These are phyloP conservation scores for Drosophila ercepeae DNA, from an alignment of 1,140 invertebrate species.

Conservation along the genomic window DNA sequence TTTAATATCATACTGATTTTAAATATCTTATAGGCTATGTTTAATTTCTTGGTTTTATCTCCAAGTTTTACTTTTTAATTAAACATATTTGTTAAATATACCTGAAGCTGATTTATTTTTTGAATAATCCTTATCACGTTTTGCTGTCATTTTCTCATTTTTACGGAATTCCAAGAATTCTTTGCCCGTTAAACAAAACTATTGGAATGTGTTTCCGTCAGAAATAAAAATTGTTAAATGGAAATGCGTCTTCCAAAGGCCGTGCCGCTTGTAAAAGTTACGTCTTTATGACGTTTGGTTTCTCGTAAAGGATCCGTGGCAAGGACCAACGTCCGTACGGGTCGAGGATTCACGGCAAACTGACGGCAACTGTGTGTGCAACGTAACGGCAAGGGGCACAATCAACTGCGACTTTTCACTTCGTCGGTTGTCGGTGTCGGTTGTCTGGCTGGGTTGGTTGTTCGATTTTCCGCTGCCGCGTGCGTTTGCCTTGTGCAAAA, in stretches of 20 bases:
- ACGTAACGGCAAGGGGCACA: slow-evolving; percentile 50
- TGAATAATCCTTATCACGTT: slow-evolving; percentile 83
- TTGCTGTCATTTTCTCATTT: slow-evolving; percentile 83
- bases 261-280: slow-evolving; percentile 41
- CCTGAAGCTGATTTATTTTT: slow-evolving; percentile 81
- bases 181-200: slow-evolving; percentile 15
- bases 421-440: slow-evolving; percentile 26
- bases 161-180: slow-evolving; percentile 75
- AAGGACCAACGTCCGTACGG: slow-evolving; percentile 41
- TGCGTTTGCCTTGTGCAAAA: slow-evolving; percentile 67
- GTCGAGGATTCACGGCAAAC: slow-evolving; percentile 61
- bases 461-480: slow-evolving; percentile 52
- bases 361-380: slow-evolving; percentile 42
- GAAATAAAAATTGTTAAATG: neutral
- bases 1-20: too few species aligned
- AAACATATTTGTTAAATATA: slow-evolving; percentile 34
- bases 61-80: neutral
- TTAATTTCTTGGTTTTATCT: too few species aligned
- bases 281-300: slow-evolving; percentile 40
- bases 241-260: neutral
- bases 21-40: too few species aligned
- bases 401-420: slow-evolving; percentile 64
- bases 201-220: neutral
- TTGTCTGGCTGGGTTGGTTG: slow-evolving; percentile 11
- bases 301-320: too few species aligned